Evolutionary conservation across 2,113 vertebrate species (phyloP), one percentile per base, ranked within the genome.

Genomic region (Mesitornis unicolor): DNA sequence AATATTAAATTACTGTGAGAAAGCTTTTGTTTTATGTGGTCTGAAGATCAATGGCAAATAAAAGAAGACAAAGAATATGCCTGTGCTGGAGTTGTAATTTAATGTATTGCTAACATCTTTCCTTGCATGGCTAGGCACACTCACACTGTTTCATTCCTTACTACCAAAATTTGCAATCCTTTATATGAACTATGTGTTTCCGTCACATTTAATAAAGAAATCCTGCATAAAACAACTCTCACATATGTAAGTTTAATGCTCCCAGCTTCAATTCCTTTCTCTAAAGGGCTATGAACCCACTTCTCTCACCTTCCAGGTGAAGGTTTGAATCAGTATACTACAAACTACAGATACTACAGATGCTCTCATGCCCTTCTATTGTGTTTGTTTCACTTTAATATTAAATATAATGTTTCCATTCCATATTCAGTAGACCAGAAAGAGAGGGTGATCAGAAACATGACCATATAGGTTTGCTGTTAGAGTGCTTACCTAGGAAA

Each of bases 201-300:
- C 87, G 70, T 92, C 78, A 90, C 47, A 73, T 93, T 75, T 91
- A 90, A 84, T 89, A 76, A 57, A 81, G 78, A 92, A 84, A 86
- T 48, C 11, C 63, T 65, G 26, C 35, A 75, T 38, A 67, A 80
- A 93, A n/a, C 38, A 25, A 28, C 42, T 90, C 64, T 86, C 73
- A 68, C 48, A 63, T 20, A 51, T 54, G 2, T 51, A 91, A 87
- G 36, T 89, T 95, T 84, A 95, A 87, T 87, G 69, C 7, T 68
- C 67, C 11, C 36, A 79, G 11, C 29, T 84, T 78, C 60, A 47
- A 7, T 71, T 87, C 40, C 33, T 82, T 78, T 83, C 40, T 89
- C 74, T 84, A 43, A 64, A 81, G 26, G 50, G 60, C 51, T 78
- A 19, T 76, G 87, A 94, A 91, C 43, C 13, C 56, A 29, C 14